phyloP scores from a whole-genome alignment of 2,888 invertebrate species.

The Catocala fraxini region DNA sequence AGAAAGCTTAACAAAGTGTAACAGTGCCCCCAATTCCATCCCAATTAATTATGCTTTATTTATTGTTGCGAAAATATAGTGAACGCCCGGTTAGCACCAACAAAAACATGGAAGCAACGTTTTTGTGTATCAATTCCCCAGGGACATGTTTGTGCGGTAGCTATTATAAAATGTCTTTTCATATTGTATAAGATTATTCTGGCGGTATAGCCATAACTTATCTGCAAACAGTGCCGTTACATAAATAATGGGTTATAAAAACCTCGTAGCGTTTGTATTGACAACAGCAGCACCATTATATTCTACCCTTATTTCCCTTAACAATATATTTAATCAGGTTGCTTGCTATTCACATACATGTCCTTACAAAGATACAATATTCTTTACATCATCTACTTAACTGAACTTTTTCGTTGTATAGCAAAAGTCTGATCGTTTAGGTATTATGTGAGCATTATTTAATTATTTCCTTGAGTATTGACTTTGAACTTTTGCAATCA shows the following conservation, averaged over 20 bases:
- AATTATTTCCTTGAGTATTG: not conserved
- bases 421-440: conserved; percentile 1
- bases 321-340: conserved; percentile 63
- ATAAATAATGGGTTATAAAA: conserved; percentile 46
- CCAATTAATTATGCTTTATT: conserved; percentile 39
- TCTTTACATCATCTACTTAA: conserved; percentile 15
- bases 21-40: conserved; percentile 50
- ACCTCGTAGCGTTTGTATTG: conserved; percentile 33
- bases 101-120: not conserved
- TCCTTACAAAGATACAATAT: conserved; percentile 13
- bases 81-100: conserved; percentile 5
- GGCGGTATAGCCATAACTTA: conserved; percentile 33
- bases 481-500: not conserved
- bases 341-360: conserved; percentile 42
- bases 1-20: conserved; percentile 60
- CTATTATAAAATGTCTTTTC: conserved; percentile 22
- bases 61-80: conserved; percentile 24
- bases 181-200: conserved; percentile 23
- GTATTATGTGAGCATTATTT: not conserved
- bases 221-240: conserved; percentile 25
- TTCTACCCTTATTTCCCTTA: conserved; percentile 46
- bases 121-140: conserved; percentile 14
- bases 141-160: conserved; percentile 18
- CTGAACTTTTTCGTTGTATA: conserved; percentile 11
- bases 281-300: conserved; percentile 43